These are phyloP conservation scores for Tetragnatha montana DNA, from an alignment of 2,888 invertebrate genomes.

Conservation along the genomic window DNA sequence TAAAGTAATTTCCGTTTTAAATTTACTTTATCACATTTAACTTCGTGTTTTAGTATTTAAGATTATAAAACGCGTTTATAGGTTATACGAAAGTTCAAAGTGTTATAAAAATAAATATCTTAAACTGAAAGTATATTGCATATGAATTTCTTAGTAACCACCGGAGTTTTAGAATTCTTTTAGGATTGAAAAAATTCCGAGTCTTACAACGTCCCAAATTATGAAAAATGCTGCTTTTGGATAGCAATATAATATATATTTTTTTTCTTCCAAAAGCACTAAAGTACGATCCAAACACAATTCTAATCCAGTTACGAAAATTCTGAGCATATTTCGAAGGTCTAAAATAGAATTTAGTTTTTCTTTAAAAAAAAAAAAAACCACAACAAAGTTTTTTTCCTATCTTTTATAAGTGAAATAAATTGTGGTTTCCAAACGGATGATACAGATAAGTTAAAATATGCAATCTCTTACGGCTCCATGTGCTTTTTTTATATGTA, in stretches of 20 bases:
- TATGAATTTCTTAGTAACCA: too few species aligned
- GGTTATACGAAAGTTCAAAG: too few species aligned
- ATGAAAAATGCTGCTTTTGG: not conserved
- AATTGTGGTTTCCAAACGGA: not conserved
- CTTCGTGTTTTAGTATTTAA: too few species aligned
- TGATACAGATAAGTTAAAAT: not conserved
- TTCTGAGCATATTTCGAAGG: not conserved
- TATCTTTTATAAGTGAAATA: not conserved
- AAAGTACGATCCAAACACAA: not conserved
- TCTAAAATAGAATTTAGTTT: not conserved
- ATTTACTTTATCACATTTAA: too few species aligned
- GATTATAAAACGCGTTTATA: too few species aligned
- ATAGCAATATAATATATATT: not conserved
- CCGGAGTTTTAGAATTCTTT: too few species aligned
- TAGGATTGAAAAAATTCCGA: too few species aligned
- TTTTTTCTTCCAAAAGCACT: not conserved
- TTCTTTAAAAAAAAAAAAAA: not conserved
- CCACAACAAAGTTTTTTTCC: not conserved
- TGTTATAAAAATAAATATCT: too few species aligned
- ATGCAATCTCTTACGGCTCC: not conserved
- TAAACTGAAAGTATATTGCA: too few species aligned
- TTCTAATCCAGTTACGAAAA: not conserved
- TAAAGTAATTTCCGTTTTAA: too few species aligned
- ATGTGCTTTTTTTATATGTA: not conserved
- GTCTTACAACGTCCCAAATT: not conserved